Evolutionary conservation across 1,140 invertebrate species (phyloP).

Genomic region (Drosophila kurseongensis): DNA sequence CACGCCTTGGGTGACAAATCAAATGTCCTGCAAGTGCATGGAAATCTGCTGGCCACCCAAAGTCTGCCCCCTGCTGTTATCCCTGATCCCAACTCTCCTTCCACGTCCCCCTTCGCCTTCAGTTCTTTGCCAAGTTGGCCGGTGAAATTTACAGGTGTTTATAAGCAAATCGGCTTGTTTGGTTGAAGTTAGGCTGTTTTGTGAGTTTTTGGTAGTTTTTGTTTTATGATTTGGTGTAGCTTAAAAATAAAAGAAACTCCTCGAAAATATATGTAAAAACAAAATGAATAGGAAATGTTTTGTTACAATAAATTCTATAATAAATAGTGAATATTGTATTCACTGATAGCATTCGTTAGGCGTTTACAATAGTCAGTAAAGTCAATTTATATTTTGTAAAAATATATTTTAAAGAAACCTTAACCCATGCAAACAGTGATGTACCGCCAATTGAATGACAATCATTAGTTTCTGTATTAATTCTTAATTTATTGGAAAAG

Average conservation of each 20-base stretch:
- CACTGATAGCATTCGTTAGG: too few species aligned
- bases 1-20: conserved; percentile 82
- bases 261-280: too few species aligned
- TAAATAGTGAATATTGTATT: too few species aligned
- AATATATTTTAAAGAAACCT: too few species aligned
- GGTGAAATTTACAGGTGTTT: conserved; percentile 67
- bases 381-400: too few species aligned
- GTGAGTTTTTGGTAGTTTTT: too few species aligned
- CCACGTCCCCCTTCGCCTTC: neutral
- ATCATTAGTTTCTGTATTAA: neutral
- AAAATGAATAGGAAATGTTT: too few species aligned
- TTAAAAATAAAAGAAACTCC: too few species aligned
- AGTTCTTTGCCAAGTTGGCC: conserved; percentile 35
- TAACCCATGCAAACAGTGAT: too few species aligned
- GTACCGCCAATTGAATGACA: neutral
- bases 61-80: neutral
- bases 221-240: too few species aligned
- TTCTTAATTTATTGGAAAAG: neutral
- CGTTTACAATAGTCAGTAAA: too few species aligned
- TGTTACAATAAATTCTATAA: too few species aligned
- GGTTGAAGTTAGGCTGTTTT: neutral
- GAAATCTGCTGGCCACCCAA: conserved; percentile 46
- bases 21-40: conserved; percentile 75
- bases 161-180: conserved; percentile 44
- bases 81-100: neutral